Conservation (phyloP, 2,113 vertebrate genomes). For the Lichenostomus cassidix region DNA sequence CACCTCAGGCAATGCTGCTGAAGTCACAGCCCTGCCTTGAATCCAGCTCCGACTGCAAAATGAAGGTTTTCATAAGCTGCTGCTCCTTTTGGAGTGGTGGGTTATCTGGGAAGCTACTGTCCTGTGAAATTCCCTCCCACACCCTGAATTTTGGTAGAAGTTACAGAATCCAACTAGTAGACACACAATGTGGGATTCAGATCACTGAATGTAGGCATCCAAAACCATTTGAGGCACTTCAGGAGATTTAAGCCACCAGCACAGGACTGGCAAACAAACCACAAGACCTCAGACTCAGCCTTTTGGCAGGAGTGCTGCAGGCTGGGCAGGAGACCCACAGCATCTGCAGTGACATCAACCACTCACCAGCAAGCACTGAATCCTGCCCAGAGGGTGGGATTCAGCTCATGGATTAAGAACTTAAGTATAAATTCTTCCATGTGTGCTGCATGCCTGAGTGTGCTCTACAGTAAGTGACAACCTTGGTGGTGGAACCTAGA, state of each 20-base stretch:
- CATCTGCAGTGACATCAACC: not conserved
- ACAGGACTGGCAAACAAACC: not conserved
- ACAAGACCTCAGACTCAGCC: not conserved
- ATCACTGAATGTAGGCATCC: not conserved
- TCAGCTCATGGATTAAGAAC: not conserved
- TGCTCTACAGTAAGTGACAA: not conserved
- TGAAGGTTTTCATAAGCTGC: not conserved
- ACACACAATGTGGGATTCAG: not conserved
- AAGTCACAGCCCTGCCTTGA: not conserved
- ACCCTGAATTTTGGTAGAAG: not conserved
- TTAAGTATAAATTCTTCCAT: not conserved
- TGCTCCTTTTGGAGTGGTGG: not conserved
- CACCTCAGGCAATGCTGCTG: not conserved
- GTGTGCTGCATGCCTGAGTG: not conserved
- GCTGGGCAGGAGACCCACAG: not conserved
- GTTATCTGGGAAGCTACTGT: not conserved
- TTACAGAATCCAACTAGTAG: not conserved
- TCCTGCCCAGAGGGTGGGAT: not conserved
- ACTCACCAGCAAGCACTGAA: not conserved
- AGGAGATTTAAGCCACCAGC: not conserved
- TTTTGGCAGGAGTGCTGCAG: not conserved
- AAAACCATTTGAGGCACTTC: not conserved
- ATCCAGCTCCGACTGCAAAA: not conserved
- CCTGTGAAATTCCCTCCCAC: not conserved
- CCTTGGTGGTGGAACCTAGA: not conserved